Evolutionary conservation across 2,888 invertebrate genomes (phyloP).

Genomic region (Apodemia zela): DNA sequence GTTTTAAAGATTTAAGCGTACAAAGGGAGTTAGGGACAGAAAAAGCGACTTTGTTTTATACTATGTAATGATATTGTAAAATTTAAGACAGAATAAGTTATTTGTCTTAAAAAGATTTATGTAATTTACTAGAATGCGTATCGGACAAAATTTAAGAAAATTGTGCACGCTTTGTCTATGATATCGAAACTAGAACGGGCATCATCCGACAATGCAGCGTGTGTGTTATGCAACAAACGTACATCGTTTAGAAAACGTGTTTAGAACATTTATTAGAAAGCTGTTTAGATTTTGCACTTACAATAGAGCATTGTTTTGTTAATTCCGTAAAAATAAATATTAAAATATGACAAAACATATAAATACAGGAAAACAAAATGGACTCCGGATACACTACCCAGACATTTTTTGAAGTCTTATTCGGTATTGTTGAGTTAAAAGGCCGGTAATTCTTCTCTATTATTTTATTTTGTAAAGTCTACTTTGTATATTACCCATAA

Average conservation of each 20-base stretch:
- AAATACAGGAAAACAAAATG: background rate
- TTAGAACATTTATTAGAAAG: conserved; percentile 17
- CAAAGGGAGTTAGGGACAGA: no score
- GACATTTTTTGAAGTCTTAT: no score
- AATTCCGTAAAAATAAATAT: background rate
- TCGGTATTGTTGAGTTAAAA: no score
- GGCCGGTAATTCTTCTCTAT: no score
- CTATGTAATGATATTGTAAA: no score
- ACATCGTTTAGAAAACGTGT: conserved; percentile 12
- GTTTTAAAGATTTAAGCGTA: no score
- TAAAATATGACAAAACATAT: background rate
- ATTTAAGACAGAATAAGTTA: no score
- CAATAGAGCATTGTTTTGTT: background rate
- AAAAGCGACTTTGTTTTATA: no score
- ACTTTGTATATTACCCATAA: no score
- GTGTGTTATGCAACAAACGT: conserved; percentile 14
- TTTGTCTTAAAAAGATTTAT: background rate
- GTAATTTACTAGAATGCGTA: conserved; percentile 2
- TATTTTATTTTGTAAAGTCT: no score
- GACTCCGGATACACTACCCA: no score
- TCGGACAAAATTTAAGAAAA: background rate
- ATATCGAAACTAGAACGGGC: conserved; percentile 15
- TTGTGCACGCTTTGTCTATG: conserved; percentile 2
- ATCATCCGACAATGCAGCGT: conserved; percentile 17
- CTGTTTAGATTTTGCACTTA: conserved; percentile 9